A percentile compares a stretch with the other conserved stretches of the same genome.
Evolutionary conservation across 2,797 vertebrate species (phyloP).

Genomic region (Pangasius mekongensis): DNA sequence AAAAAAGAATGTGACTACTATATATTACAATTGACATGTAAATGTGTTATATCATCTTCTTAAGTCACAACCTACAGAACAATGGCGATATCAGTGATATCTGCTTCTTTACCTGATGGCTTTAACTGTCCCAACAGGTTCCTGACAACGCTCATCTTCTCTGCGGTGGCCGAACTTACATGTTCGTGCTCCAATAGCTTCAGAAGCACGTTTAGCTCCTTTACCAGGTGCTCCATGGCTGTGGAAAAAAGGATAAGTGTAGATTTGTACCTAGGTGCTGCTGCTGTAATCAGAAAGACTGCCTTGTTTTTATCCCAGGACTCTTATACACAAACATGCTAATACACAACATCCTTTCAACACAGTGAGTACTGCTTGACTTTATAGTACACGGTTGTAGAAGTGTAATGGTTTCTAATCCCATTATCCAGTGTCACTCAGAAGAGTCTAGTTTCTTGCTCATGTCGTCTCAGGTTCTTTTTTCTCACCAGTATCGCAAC

Average conservation of each 20-base stretch:
- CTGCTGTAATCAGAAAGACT: background rate
- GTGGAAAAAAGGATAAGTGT: constrained; percentile 52
- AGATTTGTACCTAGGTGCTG: background rate
- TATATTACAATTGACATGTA: background rate
- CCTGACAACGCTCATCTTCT: constrained; percentile 90
- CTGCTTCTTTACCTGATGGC: constrained; percentile 75
- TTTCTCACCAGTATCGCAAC: background rate
- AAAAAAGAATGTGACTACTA: constrained; percentile 29
- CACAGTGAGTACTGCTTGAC: background rate
- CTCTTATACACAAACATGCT: background rate
- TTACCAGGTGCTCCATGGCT: constrained; percentile 92
- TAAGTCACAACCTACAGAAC: background rate
- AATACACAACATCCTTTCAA: background rate
- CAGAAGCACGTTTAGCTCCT: constrained; percentile 86
- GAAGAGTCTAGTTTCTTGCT: background rate
- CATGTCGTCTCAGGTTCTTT: background rate
- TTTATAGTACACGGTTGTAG: background rate
- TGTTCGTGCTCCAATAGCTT: constrained; percentile 93
- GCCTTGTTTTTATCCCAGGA: background rate
- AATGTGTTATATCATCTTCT: background rate
- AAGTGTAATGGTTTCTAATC: background rate
- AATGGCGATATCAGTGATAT: background rate
- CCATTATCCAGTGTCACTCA: background rate
- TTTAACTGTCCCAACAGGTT: constrained; percentile 88
- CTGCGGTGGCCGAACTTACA: constrained; percentile 86